Evolutionary conservation across 1,140 invertebrate genomes (phyloP).

Genomic region (Conus ventricosus): DNA sequence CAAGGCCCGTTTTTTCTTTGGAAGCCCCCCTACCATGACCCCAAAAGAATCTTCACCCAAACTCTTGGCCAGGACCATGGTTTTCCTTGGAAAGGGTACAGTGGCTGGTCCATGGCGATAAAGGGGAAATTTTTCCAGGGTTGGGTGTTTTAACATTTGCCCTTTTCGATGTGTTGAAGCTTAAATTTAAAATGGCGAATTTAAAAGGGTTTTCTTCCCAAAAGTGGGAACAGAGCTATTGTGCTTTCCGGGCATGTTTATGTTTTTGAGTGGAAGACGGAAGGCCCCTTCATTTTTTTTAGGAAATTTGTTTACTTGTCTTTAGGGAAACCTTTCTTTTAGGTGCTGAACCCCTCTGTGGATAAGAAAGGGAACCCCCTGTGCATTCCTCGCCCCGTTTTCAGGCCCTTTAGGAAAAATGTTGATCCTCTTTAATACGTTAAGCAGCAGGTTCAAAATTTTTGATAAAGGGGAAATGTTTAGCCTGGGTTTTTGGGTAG

Average conservation of each 20-base stretch:
- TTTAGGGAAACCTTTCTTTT: neutral
- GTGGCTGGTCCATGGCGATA: constrained; percentile 50
- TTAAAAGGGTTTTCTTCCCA: constrained; percentile 34
- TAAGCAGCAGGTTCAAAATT: neutral
- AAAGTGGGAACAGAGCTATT: constrained; percentile 39
- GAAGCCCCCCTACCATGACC: constrained; percentile 43
- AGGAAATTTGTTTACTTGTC: neutral
- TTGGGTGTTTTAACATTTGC: constrained; percentile 50
- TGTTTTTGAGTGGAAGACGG: constrained; percentile 24
- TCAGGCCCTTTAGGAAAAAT: no score
- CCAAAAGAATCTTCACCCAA: constrained; percentile 49
- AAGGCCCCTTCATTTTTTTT: constrained; percentile 32
- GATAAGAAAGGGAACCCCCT: no score
- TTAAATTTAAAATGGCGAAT: constrained; percentile 42
- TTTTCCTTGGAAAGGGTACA: constrained; percentile 51
- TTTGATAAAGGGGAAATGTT: neutral
- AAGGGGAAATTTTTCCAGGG: constrained; percentile 54
- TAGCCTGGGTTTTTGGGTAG: neutral
- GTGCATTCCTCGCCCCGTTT: no score
- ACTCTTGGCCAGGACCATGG: constrained; percentile 49
- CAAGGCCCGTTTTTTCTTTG: no score
- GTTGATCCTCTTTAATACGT: no score
- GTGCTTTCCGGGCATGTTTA: neutral
- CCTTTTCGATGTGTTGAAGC: constrained; percentile 39
- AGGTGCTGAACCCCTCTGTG: no score